Base-by-base conservation (phyloP, 2,113 vertebrate genomes). In the Toxotes chatareus region DNA sequence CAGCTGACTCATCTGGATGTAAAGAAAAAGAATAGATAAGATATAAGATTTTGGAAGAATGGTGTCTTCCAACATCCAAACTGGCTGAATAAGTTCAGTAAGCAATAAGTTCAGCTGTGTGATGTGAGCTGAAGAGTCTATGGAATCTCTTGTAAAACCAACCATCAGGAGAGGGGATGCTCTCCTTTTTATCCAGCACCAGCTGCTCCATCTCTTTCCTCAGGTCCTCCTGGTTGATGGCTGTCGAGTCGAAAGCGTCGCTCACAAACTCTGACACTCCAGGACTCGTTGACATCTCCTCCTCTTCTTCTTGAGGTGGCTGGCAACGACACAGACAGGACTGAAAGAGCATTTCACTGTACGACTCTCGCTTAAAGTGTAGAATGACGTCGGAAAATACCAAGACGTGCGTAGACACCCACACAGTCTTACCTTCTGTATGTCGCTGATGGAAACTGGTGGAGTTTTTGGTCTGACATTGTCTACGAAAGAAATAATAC, bases 121-220 rank as follows among this genome's bases (percentile, higher is more conserved):
- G 34, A 27, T 23, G 11, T 6, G 7, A 44, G 46, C 46, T 17
- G 46, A 5, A 49, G 13, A 49, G 19, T 49, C 46, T 17, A 49
- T 5, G 19, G 46, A n/a, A 19, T 36, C 8, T 64, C 17, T 51
- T 3, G 9, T 1, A 27, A 44, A 55, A 38, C 92, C 83, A 85
- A 99, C 98, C 97, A 78, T 98, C 97, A 9, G 89, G 82, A 19
- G 65, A 56, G 5, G 94, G 73, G 47, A 34, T 55, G 34, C 95
- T 95, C 36, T 94, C 95, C 85, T 97, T 98, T 94, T 97, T 97
- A 79, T 98, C 97, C 84, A 99, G 94, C 71, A 98, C 97, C 80
- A 99, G 96, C 80, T 99, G 98, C 89, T 99, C 96, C 97, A 99
- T 99, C 93, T 97, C 98, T 84, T 99, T 99, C 88, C 96, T 96